A percentile compares a stretch with the other conserved stretches of the same genome.
Conservation (phyloP, 1,140 invertebrate genomes). For the Zaprionus tsacasi region DNA sequence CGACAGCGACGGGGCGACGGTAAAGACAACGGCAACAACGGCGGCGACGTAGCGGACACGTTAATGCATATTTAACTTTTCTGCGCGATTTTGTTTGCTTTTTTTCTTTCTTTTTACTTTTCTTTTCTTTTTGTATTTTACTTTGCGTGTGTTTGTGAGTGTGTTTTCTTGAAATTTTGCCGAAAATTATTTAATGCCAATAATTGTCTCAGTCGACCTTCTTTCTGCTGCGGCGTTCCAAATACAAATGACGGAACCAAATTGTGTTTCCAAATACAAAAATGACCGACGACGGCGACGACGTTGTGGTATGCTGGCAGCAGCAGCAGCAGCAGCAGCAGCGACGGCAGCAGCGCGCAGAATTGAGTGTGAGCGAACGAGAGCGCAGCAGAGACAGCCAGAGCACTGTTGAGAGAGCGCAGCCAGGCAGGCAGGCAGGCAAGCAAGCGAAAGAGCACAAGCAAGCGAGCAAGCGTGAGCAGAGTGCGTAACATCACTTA, state of each 20-base stretch:
- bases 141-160: constrained; percentile 12
- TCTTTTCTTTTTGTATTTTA: constrained; percentile 19
- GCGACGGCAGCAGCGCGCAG: constrained; percentile 13
- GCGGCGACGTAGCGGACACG: constrained; percentile 29
- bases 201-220: constrained; percentile 47
- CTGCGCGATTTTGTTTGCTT: constrained; percentile 24
- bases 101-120: constrained; percentile 16
- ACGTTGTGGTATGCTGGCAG: constrained; percentile 33
- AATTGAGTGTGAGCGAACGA: background rate
- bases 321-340: constrained; percentile 11
- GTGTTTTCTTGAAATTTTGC: constrained; percentile 33
- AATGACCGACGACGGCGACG: constrained; percentile 38
- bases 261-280: constrained; percentile 48
- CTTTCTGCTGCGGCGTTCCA: constrained; percentile 53
- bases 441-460: background rate
- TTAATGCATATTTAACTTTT: constrained; percentile 51
- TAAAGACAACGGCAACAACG: constrained; percentile 11
- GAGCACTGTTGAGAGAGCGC: constrained; percentile 9
- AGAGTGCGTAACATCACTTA: constrained; percentile 47
- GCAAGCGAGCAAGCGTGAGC: constrained; percentile 14
- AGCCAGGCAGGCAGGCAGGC: background rate
- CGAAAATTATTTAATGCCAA: constrained; percentile 45
- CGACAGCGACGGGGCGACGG: constrained; percentile 9
- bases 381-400: constrained; percentile 8
- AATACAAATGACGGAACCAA: constrained; percentile 55